phyloP scores from a whole-genome alignment of 1,140 invertebrate genomes.

The Mactra quadrangularis region DNA sequence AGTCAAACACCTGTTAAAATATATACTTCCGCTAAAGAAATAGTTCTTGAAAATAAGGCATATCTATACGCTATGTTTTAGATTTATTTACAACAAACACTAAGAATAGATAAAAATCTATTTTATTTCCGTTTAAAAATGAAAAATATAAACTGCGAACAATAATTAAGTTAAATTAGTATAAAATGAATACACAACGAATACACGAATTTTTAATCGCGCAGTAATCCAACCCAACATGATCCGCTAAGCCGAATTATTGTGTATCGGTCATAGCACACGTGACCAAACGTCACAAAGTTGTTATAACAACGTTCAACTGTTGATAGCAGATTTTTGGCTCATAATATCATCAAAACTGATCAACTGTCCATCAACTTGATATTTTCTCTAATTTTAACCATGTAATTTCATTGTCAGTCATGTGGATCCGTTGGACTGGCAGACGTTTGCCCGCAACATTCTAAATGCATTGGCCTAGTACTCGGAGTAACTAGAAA shows the following conservation, averaged over 20 bases:
- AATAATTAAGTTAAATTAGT: background rate
- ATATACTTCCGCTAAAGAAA: slow-evolving; percentile 31
- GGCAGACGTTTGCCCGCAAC: too few relatives aligned
- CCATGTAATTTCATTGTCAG: too few relatives aligned
- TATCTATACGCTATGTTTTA: too few relatives aligned
- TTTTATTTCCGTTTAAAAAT: background rate
- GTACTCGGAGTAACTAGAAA: too few relatives aligned
- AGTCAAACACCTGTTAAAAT: slow-evolving; percentile 46
- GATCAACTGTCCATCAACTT: too few relatives aligned
- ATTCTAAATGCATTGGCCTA: too few relatives aligned
- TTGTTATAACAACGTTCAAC: slow-evolving; percentile 56
- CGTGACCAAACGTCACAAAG: slow-evolving; percentile 64
- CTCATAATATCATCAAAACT: too few relatives aligned
- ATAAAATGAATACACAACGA: slow-evolving; percentile 38
- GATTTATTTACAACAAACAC: background rate
- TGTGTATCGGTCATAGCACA: slow-evolving; percentile 50
- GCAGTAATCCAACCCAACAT: slow-evolving; percentile 20
- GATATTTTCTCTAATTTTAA: too few relatives aligned
- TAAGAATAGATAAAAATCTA: background rate
- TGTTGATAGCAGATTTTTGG: background rate
- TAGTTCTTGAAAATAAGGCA: slow-evolving; percentile 28
- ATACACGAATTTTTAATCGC: slow-evolving; percentile 57
- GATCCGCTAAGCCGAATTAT: slow-evolving; percentile 46
- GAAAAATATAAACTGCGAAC: too few relatives aligned
- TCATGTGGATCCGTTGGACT: too few relatives aligned